These are phyloP conservation scores for Pollenia griseotomentosa DNA, from an alignment of 2,888 invertebrate genomes.

Conservation along the genomic window DNA sequence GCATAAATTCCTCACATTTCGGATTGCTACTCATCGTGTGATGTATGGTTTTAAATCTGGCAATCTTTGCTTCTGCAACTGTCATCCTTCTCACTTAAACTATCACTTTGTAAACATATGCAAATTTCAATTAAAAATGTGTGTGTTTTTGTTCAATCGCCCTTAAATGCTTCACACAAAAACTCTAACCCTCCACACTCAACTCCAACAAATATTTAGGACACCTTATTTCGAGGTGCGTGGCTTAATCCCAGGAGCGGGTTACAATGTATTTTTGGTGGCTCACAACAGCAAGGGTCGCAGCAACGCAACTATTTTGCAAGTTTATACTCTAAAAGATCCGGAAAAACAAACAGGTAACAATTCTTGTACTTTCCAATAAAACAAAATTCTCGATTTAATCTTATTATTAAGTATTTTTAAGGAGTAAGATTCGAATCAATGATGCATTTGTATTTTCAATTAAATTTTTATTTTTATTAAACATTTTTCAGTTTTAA, in stretches of 20 bases:
- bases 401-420: background rate
- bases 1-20: too few species aligned
- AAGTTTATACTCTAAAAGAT: slow-evolving; percentile 89
- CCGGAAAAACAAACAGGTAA: slow-evolving; percentile 90
- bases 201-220: slow-evolving; percentile 75
- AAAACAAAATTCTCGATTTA: background rate
- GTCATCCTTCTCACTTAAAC: slow-evolving; percentile 1
- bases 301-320: slow-evolving; percentile 87
- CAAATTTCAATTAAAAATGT: slow-evolving; percentile 43
- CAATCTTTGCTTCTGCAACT: slow-evolving; percentile 32
- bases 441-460: too few species aligned
- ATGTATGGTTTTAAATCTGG: slow-evolving; percentile 28
- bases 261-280: slow-evolving; percentile 88
- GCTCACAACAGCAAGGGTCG: slow-evolving; percentile 90
- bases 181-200: background rate
- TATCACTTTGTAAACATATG: slow-evolving; percentile 47
- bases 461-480: slow-evolving; percentile 40
- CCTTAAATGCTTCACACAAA: background rate
- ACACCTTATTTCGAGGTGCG: slow-evolving; percentile 88
- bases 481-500: slow-evolving; percentile 80
- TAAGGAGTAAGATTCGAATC: background rate
- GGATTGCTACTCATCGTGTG: slow-evolving; percentile 10
- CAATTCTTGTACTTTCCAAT: background rate
- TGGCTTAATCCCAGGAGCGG: slow-evolving; percentile 88
- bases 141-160: slow-evolving; percentile 28